Conservation (phyloP, 2,797 vertebrate species). For the Spinus olivaceus region DNA sequence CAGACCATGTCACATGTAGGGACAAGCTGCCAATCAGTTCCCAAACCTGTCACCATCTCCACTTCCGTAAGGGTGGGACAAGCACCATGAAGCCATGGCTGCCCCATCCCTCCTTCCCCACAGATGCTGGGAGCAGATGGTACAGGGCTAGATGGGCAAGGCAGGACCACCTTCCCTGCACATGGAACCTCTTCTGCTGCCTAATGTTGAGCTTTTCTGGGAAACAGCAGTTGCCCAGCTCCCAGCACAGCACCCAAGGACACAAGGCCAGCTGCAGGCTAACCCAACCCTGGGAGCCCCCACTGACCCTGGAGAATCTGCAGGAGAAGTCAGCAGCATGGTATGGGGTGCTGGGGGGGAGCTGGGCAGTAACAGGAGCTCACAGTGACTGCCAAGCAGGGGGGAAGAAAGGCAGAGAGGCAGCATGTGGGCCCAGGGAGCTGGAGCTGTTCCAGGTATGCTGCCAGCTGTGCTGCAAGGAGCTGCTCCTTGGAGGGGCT, state of each 20-base stretch:
- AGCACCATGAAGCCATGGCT: not conserved
- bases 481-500: not conserved
- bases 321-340: not conserved
- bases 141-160: not conserved
- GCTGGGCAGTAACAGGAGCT: fast-evolving
- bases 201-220: fast-evolving
- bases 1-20: fast-evolving
- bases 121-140: not conserved
- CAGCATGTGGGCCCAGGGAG: fast-evolving
- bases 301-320: not conserved
- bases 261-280: not conserved
- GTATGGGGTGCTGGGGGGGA: fast-evolving
- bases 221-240: fast-evolving
- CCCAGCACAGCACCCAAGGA: not conserved
- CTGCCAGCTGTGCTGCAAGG: not conserved
- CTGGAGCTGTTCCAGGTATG: not conserved
- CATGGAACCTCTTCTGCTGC: not conserved
- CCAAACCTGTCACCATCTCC: not conserved
- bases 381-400: not conserved
- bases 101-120: not conserved
- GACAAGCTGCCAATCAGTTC: not conserved
- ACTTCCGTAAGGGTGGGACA: not conserved
- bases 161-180: not conserved
- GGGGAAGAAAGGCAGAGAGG: not conserved
- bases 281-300: not conserved